Base-by-base conservation (phyloP, 2,113 vertebrate species). In the Dunckerocampus dactyliophorus region DNA sequence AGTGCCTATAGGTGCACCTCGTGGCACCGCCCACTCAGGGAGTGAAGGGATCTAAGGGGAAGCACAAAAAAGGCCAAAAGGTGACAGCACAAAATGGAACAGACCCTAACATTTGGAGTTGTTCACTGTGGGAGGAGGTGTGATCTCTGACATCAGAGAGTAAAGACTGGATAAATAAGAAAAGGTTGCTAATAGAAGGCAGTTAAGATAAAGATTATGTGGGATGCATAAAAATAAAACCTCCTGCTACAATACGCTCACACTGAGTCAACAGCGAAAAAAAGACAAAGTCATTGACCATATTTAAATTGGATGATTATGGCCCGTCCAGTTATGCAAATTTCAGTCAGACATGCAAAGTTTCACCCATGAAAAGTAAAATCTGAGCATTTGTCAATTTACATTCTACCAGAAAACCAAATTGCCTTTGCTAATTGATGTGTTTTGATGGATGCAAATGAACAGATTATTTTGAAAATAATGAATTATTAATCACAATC, bases 401-500 rank as follows among this genome's bases (percentile, higher is more conserved):
- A 1, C 20, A 50, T 19, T 49, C 56, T 31, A 63, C 71, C 45
- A 69, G 57, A 62, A 74, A 67, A 62, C 54, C 77, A 85, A 55
- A 64, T 31, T 75, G 78, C 72, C 65, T 39, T 58, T 67, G 51
- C 50, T 79, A 76, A 80, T 74, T 83, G 64, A 76, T 77, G 61
- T 81, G 75, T 72, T 81, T 78, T 82, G 71, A 85, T 64, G 60
- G 70, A 70, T 70, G 61, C 65, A 77, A 76, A 82, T 85, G 48
- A 79, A 77, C 73, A 74, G 71, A 85, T 79, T 74, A 51, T 80
- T 88, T 84, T 79, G 42, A 78, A 80, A 84, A 82, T 82, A 83
- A 88, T 78, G 62, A 79, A 88, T 88, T 82, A 85, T 82, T 87
- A 73, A 73, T 83, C 62, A 84, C 82, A 77, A 83, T 88, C 71